Base-by-base conservation (phyloP, 1,140 invertebrate genomes). In the Sitophilus oryzae region DNA sequence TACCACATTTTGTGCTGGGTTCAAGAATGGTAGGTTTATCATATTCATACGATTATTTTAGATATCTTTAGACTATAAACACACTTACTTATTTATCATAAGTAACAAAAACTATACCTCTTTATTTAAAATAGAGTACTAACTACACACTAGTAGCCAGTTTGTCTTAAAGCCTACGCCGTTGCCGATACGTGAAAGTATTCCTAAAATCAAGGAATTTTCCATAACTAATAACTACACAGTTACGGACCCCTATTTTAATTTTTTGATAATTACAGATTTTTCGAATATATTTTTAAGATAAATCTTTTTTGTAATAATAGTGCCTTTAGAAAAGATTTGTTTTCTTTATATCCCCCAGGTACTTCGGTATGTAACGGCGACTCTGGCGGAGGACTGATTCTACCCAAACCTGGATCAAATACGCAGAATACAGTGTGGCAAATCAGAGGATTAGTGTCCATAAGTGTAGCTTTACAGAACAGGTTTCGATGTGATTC, bases 351-450 rank as follows among this genome's bases (percentile, higher is more conserved):
- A 30, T 46, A 37, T 55, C 18, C 50, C 9, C n/a, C 66, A 82
- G 80, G 75, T 59, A 77, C 76, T 3, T 79, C 78, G 47, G 79
- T 78, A 1, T 79, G 79, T 30, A 82, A 82, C 59, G 81, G 81
- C 1, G 81, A 83, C 61, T 82, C 79, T 48, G 81, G 81, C 1
- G 80, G 81, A 2, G 80, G 80, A 8, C 70, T 83, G 59, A 71
- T 79, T 0, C 67, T 83, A 19, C 70, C 74, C 0, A 74, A 71
- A 23, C 58, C 67, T 4, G 71, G 73, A 41, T 57, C 61, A 0
- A 71, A 77, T 53, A 63, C 72, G 47, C 65, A 68, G 58, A 64
- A 72, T 11, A 72, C 70, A 14, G 41, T 69, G 21, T 82, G 79
- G 79, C 75, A 76, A 45, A 60, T 82, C 0, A 66, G 80, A 34